Evolutionary conservation across 2,888 invertebrate genomes (phyloP).

Genomic region (Oeneis ivallda): DNA sequence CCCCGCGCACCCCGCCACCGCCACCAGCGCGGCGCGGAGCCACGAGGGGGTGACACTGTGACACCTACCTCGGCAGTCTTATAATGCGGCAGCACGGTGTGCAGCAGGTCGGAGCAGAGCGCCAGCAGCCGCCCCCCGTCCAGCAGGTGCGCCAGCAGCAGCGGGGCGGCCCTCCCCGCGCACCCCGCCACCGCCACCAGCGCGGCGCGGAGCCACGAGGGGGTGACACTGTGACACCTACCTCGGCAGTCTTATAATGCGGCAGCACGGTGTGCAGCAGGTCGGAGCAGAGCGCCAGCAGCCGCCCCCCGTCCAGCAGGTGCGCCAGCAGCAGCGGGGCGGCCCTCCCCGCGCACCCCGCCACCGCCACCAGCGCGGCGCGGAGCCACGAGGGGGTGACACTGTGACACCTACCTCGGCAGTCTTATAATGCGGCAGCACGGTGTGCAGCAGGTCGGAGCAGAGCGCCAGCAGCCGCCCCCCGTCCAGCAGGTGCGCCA

Average conservation of each 20-base stretch:
- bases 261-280: slow-evolving; percentile 89
- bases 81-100: neutral
- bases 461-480: slow-evolving; percentile 90
- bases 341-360: slow-evolving; percentile 86
- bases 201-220: neutral
- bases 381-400: slow-evolving; percentile 84
- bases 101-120: neutral
- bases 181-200: neutral
- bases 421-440: slow-evolving; percentile 90
- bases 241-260: slow-evolving; percentile 92
- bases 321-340: slow-evolving; percentile 87
- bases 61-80: neutral
- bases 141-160: neutral
- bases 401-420: slow-evolving; percentile 85
- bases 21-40: slow-evolving; percentile 86
- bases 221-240: slow-evolving; percentile 48
- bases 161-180: neutral
- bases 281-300: slow-evolving; percentile 91
- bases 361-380: slow-evolving; percentile 87
- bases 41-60: slow-evolving; percentile 81
- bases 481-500: slow-evolving; percentile 87
- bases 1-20: slow-evolving; percentile 89
- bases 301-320: slow-evolving; percentile 86
- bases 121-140: neutral
- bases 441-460: slow-evolving; percentile 89